Evolutionary conservation across 2,113 vertebrate genomes (phyloP), one percentile per base, ranked within the genome.

Genomic region (Ctenomys sociabilis): DNA sequence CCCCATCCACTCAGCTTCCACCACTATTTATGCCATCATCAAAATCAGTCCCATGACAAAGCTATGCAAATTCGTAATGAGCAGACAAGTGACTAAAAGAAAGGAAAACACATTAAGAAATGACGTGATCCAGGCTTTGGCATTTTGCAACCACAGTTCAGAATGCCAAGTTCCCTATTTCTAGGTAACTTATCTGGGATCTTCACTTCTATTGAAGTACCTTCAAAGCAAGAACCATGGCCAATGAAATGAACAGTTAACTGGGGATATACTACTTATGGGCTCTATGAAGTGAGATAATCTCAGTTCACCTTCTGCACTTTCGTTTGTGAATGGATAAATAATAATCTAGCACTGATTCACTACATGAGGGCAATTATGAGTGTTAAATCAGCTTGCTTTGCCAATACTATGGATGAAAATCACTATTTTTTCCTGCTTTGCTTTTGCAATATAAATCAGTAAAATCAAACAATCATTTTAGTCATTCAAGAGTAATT

Each of bases 71-170:
- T 12, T 57, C 59, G 64, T 14, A 75, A n/a, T 8, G 19, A 85
- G 92, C 40, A 85, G 4, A 54, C 30, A 73, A 13, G 12, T 68
- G 35, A 72, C 61, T 92, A 72, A 90, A 87, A 21, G 61, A 82
- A 91, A 90, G 45, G 22, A 75, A 95, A 91, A 63, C 7, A 13
- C 52, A 32, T 49, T 80, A 68, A 64, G 37, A 90, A 90, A 86
- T n/a, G 10, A 45, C 3, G n/a, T 22, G 40, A 0, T 11, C 26
- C 4, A 32, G 64, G 8, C 89, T 54, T 24, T 72, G 64, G 35
- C n/a, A 88, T 90, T 82, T 83, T 70, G n/a, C 30, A 10, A 0
- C 78, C 12, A 89, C 70, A 80, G 77, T 61, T 91, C n/a, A 94
- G 91, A 95, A 92, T 90, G 2, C n/a, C n/a, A 93, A 70, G 32